These are phyloP conservation scores for Pholis gunnellus DNA, from an alignment of 2,113 vertebrate genomes.

Conservation along the genomic window DNA sequence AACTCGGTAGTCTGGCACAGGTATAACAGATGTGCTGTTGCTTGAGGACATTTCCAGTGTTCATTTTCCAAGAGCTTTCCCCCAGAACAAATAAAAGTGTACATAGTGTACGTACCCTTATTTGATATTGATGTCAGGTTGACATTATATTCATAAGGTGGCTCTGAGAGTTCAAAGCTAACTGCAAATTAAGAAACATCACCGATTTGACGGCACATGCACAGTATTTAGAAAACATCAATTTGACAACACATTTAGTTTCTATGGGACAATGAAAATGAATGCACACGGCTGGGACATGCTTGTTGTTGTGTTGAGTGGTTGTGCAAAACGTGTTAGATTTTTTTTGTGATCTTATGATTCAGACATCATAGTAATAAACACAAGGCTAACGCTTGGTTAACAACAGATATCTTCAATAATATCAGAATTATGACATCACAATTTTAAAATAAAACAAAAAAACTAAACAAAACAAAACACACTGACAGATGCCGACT, in stretches of 20 bases:
- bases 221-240: not conserved
- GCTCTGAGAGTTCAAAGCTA: not conserved
- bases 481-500: not conserved
- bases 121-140: not conserved
- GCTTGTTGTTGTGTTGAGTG: not conserved
- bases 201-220: not conserved
- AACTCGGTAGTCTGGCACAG: constrained; percentile 19
- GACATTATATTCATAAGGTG: not conserved
- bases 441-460: not conserved
- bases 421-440: not conserved
- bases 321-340: not conserved
- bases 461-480: not conserved
- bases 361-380: not conserved
- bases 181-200: not conserved
- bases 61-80: constrained; percentile 35
- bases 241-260: not conserved
- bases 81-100: constrained; percentile 42
- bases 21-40: constrained; percentile 61
- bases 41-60: constrained; percentile 46
- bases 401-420: not conserved
- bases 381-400: not conserved
- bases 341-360: not conserved
- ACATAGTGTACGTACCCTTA: not conserved
- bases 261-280: not conserved
- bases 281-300: not conserved